Evolutionary conservation across 1,140 invertebrate species (phyloP).

Genomic region (Pectinophora gossypiella): DNA sequence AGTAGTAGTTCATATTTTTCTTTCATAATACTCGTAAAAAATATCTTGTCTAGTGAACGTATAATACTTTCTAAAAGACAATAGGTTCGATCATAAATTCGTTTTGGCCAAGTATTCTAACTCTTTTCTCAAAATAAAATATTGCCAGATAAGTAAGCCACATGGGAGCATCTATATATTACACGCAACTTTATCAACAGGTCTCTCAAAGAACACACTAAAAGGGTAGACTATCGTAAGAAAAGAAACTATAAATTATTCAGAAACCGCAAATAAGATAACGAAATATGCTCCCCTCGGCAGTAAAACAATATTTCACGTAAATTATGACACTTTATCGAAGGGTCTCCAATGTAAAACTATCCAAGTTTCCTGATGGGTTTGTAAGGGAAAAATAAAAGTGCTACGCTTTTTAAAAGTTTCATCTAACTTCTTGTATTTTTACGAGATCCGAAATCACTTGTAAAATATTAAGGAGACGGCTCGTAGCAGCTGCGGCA

Average conservation of each 20-base stretch:
- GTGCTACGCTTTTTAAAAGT: slow-evolving; percentile 47
- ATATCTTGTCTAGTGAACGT: too few species aligned
- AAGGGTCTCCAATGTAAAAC: slow-evolving; percentile 56
- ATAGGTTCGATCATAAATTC: too few species aligned
- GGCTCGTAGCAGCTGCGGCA: slow-evolving; percentile 23
- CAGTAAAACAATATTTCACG: slow-evolving; percentile 55
- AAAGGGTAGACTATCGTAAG: slow-evolving; percentile 7
- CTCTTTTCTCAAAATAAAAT: too few species aligned
- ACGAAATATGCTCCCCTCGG: slow-evolving; percentile 38
- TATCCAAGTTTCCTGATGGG: slow-evolving; percentile 44
- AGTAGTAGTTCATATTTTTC: too few species aligned
- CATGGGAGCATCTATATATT: background rate
- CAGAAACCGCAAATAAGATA: slow-evolving; percentile 42
- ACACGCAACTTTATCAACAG: slow-evolving; percentile 13
- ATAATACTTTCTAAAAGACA: too few species aligned
- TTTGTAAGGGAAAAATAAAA: slow-evolving; percentile 48
- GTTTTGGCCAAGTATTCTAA: too few species aligned
- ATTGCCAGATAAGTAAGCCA: background rate
- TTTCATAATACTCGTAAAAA: too few species aligned
- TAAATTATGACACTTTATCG: slow-evolving; percentile 61
- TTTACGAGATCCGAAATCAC: slow-evolving; percentile 38
- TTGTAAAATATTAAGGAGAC: slow-evolving; percentile 38
- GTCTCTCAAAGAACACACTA: slow-evolving; percentile 9
- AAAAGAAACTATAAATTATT: slow-evolving; percentile 32
- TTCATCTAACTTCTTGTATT: slow-evolving; percentile 34